Percentiles rank a stretch among this genome's conserved stretches.
These are phyloP conservation scores for Cyprinodon brontotheroides DNA, from an alignment of 2,113 vertebrate genomes.

Conservation along the genomic window DNA sequence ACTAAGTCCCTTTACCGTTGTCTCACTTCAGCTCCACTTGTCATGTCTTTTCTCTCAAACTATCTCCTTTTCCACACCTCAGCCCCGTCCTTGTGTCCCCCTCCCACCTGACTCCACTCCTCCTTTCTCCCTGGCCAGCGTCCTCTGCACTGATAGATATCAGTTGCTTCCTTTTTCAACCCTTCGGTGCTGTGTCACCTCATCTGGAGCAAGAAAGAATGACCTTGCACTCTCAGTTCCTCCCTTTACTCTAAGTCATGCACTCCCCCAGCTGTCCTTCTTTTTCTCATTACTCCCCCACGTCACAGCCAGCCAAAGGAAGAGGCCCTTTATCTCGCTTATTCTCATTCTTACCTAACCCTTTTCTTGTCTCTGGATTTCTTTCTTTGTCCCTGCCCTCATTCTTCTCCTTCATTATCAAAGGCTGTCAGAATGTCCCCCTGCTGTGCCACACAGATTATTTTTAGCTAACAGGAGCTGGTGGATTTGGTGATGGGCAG, in stretches of 20 bases:
- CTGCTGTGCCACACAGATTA: slow-evolving; percentile 63
- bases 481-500: slow-evolving; percentile 46
- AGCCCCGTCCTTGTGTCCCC: slow-evolving; percentile 19
- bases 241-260: slow-evolving; percentile 39
- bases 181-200: slow-evolving; percentile 67
- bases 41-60: slow-evolving; percentile 25
- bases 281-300: slow-evolving; percentile 51
- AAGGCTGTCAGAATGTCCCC: slow-evolving; percentile 62
- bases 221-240: slow-evolving; percentile 67
- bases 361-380: slow-evolving; percentile 50
- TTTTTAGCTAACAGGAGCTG: slow-evolving; percentile 65
- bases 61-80: slow-evolving; percentile 8
- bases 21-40: slow-evolving; percentile 20
- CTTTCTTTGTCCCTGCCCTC: slow-evolving; percentile 64
- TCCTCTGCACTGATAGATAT: slow-evolving; percentile 54
- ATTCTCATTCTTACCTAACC: slow-evolving; percentile 29
- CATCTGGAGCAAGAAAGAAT: slow-evolving; percentile 68
- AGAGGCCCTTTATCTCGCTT: slow-evolving; percentile 51
- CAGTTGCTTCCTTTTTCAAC: slow-evolving; percentile 34
- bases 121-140: slow-evolving; percentile 46
- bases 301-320: slow-evolving; percentile 28
- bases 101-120: not conserved
- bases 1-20: slow-evolving; percentile 27
- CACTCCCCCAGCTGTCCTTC: slow-evolving; percentile 50
- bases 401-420: slow-evolving; percentile 75